Base-by-base conservation (phyloP, 1,140 invertebrate genomes). In the Halyomorpha halys region DNA sequence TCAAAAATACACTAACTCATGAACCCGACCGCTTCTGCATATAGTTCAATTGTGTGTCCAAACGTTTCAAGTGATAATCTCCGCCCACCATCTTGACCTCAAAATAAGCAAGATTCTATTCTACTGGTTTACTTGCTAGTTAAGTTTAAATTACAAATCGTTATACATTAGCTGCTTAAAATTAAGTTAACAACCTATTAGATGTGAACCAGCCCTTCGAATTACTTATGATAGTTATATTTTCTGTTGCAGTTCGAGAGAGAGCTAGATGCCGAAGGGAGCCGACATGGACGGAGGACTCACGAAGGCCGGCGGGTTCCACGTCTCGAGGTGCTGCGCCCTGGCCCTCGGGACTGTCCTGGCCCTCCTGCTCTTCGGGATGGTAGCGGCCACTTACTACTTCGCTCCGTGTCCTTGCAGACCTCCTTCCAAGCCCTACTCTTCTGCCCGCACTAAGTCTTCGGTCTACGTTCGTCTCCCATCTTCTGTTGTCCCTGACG, bases 401-500 rank as follows among this genome's bases (percentile, higher is more conserved):
- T 44, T 51, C 6, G 47, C 61, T 1, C 61, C 61, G 5, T 62
- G 61, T 19, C 15, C 44, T 14, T 30, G 61, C 44, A 51, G 23
- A 13, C 1, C 27, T 1, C 3, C n/a, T 8, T 44, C 61, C 14
- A n/a, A 51, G 44, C n/a, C 59, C 4, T 14, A 16, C 14, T 30
- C 27, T 16, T 14, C 15, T 16, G 4, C 2, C 1, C 9, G 59
- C 9, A 5, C 15, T 13, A 60, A 44, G 59, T 16, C 15, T 1
- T 16, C 39, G 1, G 13, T 30, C 47, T 47, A 59, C 47, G 54
- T 64, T 11, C 25, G 63, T 3, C 47, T 64, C 2, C 63, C 63
- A 8, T n/a, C 45, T 13, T 49, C 63, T 19, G 44, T 64, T n/a
- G 11, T 16, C 3, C 63, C 63, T 19, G 51, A 64, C 53, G 56